Evolutionary conservation across 2,113 vertebrate species (phyloP).

Genomic region (Zosterops borbonicus): DNA sequence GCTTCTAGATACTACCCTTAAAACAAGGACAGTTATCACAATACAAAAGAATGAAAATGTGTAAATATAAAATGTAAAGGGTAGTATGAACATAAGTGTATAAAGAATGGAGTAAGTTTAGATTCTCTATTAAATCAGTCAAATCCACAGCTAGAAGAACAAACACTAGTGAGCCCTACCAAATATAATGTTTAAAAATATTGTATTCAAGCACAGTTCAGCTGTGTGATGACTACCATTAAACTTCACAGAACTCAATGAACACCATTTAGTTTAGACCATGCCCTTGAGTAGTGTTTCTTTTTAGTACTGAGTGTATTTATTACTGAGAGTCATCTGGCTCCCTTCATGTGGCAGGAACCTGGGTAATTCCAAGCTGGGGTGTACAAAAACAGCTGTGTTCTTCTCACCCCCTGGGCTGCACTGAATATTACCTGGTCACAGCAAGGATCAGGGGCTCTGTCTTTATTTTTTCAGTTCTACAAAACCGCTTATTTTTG

Average conservation of each 20-base stretch:
- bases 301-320: background rate
- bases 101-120: background rate
- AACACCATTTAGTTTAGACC: background rate
- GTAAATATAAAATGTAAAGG: background rate
- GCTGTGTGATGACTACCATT: background rate
- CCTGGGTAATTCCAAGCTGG: background rate
- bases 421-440: background rate
- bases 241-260: background rate
- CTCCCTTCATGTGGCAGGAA: background rate
- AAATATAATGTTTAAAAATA: background rate
- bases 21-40: background rate
- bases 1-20: background rate
- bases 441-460: conserved; percentile 15
- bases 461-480: conserved; percentile 18
- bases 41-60: background rate
- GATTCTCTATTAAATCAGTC: background rate
- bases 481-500: conserved; percentile 48
- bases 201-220: background rate
- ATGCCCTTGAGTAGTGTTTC: background rate
- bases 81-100: background rate
- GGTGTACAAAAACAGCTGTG: background rate
- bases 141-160: background rate
- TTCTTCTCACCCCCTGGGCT: conserved; percentile 4
- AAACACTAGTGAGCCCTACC: background rate
- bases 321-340: background rate